Conservation (phyloP, 2,113 vertebrate species). For the Baryphthengus martii region DNA sequence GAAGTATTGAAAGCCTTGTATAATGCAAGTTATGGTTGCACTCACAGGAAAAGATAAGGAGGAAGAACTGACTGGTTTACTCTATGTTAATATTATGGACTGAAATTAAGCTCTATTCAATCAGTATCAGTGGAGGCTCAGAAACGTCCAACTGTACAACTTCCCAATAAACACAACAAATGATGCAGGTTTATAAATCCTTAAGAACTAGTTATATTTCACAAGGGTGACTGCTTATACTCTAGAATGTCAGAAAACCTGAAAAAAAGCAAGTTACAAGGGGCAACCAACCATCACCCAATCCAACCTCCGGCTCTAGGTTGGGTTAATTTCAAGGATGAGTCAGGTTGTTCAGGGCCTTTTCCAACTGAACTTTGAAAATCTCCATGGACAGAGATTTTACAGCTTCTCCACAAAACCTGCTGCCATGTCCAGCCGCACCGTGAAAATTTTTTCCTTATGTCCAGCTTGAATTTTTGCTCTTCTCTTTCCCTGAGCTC, state of each 20-base stretch:
- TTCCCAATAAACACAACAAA: background rate
- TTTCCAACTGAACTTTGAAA: background rate
- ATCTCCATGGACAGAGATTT: background rate
- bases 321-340: background rate
- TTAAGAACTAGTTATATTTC: background rate
- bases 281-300: background rate
- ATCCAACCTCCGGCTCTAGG: background rate
- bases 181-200: background rate
- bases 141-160: background rate
- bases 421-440: background rate
- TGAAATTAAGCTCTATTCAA: background rate
- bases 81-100: background rate
- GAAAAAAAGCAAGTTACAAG: background rate
- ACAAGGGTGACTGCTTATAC: background rate
- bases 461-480: background rate
- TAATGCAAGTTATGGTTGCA: background rate
- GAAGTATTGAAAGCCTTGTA: background rate
- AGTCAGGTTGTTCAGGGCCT: background rate
- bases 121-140: background rate
- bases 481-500: background rate
- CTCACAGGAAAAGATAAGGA: background rate
- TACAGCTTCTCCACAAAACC: background rate
- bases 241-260: background rate
- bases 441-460: background rate
- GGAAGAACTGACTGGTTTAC: background rate